Base-by-base conservation (phyloP, 2,888 invertebrate species). In the Drosophila austrosaltans region DNA sequence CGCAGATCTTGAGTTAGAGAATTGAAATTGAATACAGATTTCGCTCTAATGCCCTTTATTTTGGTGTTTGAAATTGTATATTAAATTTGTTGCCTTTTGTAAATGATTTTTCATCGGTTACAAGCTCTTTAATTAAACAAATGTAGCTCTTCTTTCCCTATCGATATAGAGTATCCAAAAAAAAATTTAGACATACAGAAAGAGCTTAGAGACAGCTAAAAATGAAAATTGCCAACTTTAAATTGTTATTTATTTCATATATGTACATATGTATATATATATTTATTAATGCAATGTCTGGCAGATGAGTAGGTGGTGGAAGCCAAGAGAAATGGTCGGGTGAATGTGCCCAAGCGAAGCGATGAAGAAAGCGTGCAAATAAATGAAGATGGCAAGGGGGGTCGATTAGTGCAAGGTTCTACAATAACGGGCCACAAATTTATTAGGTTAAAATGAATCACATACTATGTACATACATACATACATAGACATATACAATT, bases 341-440 rank as follows among this genome's bases (percentile, higher is more conserved):
- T 78, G 64, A 70, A 78, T 82, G 84, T 81, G 89, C 76, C 82
- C 82, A 87, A 87, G 88, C 89, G 82, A 75, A 89, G 75, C 85
- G 79, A 76, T 70, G 88, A 89, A 83, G 89, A 83, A 83, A 89
- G 88, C 86, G 89, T 89, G 86, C 61, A 72, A 61, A 64, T 70
- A 77, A 72, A 81, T 48, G 36, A 48, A n/a, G 69, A 72, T 69
- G 79, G 72, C 73, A 79, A 84, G 89, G 88, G 86, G 89, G 88
- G 86, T 83, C 86, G 85, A 69, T 69, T 76, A 71, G 59, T 58
- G 79, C 81, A 75, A 66, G 64, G 59, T 64, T 62, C 53, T 57
- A 12, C 54, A 32, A 54, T 54, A 30, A 16, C 30, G 28, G 7
- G 54, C 16, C 56, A 32, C 16, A n/a, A 32, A 56, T 56, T 32